Base-by-base conservation (phyloP, 2,888 invertebrate genomes). In the Ischnus inquisitorius region DNA sequence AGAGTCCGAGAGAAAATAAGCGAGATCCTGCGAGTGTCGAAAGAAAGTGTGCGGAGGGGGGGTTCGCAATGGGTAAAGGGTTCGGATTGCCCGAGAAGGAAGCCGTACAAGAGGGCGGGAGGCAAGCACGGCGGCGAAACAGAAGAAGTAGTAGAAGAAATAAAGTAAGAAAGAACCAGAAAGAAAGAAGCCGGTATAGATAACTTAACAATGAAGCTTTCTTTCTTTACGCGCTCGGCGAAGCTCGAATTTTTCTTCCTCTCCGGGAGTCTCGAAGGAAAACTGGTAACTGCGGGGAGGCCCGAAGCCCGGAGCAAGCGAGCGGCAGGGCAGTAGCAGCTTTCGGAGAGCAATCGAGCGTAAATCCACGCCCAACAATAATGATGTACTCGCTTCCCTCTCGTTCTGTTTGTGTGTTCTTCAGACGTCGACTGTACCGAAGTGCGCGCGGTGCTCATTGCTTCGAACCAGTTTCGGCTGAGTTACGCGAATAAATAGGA, bases 321-420 rank as follows among this genome's bases (percentile, higher is more conserved):
- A 43, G n/a, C 71, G 12, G 14, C 14, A 48, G 34, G 51, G 81
- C 86, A 82, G 85, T 86, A 85, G 84, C 79, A 87, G 88, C 90
- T 90, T 91, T 88, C 87, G 86, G 78, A 81, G 79, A 86, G 88
- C 90, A 88, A 90, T 91, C 90, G 89, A 87, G 88, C 90, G 89
- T 90, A 87, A 91, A 89, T 89, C 87, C 87, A 87, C 87, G 82
- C 87, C 88, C 88, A 85, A 71, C 88, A 89, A 90, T 91, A 91
- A 91, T 89, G 90, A 91, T 89, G 88, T 87, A 88, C 88, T 87
- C 86, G 89, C 85, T 85, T 34, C 8, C 34, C 85, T 71, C 80
- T 72, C 78, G 65, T 71, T 83, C 83, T 81, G 69, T 74, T 60
- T 72, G 54, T 64, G 60, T 69, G 68, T 83, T 83, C 69, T 57